phyloP scores from a whole-genome alignment of 2,888 invertebrate genomes.

The Caenorhabditis sp. region DNA sequence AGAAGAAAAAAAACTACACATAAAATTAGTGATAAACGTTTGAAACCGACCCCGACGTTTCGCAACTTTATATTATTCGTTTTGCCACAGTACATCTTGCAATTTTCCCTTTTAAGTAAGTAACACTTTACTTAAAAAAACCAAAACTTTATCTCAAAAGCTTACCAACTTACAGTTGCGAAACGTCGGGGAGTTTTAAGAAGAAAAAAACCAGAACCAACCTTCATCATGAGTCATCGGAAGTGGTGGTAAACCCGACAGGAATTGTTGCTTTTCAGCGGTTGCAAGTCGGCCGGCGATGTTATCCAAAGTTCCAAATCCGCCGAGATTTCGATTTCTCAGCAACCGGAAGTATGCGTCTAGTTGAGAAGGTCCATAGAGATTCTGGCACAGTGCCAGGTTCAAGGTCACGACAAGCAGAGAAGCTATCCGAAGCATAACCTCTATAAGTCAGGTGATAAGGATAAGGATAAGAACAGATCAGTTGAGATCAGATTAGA shows the following conservation, averaged over 20 bases:
- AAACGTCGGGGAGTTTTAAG: no score
- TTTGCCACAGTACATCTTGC: no score
- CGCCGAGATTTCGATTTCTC: constrained; percentile 51
- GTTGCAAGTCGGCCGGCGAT: constrained; percentile 33
- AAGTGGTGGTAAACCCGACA: constrained; percentile 61
- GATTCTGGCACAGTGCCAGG: constrained; percentile 39
- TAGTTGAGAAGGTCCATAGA: constrained; percentile 60
- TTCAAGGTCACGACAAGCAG: constrained; percentile 9
- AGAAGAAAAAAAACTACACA: no score
- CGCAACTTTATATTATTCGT: no score
- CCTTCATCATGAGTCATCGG: constrained; percentile 68
- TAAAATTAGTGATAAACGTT: no score
- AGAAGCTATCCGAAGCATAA: constrained; percentile 34
- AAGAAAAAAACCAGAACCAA: no score
- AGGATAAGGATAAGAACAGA: constrained; percentile 3
- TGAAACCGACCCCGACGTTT: no score
- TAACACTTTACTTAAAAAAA: no score
- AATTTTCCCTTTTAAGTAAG: no score
- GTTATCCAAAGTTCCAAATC: constrained; percentile 43
- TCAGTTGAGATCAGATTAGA: no score
- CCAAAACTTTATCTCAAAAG: no score
- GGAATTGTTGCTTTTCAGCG: constrained; percentile 53
- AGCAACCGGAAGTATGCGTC: constrained; percentile 57
- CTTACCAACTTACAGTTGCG: no score
- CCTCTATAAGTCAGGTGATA: constrained; percentile 17